Percentiles rank a stretch among this genome's conserved stretches.
phyloP scores from a whole-genome alignment of 2,113 vertebrate genomes.

The Dasyornis broadbenti region DNA sequence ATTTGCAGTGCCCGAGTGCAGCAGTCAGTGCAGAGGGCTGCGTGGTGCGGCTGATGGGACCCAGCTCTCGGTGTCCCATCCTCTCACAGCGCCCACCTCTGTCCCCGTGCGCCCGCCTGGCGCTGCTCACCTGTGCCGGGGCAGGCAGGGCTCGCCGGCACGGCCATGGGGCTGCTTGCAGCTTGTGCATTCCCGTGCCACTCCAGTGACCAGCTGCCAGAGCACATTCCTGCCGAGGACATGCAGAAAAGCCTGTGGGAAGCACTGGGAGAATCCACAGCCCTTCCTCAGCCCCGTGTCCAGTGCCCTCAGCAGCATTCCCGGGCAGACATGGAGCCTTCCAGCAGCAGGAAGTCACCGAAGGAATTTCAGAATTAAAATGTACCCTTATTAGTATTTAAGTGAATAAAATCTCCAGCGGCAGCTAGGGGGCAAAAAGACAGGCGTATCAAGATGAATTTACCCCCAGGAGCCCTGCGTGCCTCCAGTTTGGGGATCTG shows the following conservation, averaged over 20 bases:
- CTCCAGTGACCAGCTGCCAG: accelerated
- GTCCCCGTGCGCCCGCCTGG: not conserved
- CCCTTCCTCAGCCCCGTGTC: not conserved
- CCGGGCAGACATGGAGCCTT: not conserved
- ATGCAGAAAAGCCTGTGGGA: accelerated
- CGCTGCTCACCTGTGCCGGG: accelerated
- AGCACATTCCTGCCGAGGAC: not conserved
- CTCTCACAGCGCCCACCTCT: accelerated
- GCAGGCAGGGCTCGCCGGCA: not conserved
- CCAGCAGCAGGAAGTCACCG: not conserved
- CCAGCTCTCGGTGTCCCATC: too few relatives aligned
- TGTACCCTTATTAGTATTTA: not conserved
- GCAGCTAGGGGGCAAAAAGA: not conserved
- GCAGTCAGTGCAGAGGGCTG: not conserved
- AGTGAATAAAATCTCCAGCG: not conserved
- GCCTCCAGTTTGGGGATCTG: not conserved
- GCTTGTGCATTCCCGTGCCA: accelerated
- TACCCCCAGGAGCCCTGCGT: not conserved
- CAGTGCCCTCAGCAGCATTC: accelerated
- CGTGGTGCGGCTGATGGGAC: not conserved
- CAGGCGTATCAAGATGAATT: not conserved
- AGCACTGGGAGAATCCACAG: not conserved
- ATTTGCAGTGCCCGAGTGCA: accelerated
- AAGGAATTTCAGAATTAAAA: not conserved
- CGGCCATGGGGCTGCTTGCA: not conserved